Evolutionary conservation across 2,888 invertebrate species (phyloP), one percentile per base, ranked within the genome.

Genomic region (Autographa pulchrina): DNA sequence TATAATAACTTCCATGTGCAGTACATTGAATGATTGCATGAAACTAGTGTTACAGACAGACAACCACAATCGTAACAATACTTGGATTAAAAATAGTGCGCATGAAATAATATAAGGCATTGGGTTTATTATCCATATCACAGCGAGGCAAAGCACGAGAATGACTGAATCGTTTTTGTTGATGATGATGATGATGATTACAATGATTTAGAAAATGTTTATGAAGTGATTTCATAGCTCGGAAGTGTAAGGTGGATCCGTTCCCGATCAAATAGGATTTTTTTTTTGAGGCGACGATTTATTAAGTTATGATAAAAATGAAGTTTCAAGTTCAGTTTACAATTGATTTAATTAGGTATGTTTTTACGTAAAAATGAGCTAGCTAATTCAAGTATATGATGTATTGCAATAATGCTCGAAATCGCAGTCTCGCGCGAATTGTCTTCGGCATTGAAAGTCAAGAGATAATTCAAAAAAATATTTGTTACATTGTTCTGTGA

Each of bases 61-160:
- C 76, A 70, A 7, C 11, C 13, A 38, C 43, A 31, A 72, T 72
- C 73, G 72, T 76, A 75, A 84, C 83, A 74, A 66, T 74, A 80
- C 63, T 38, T 74, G 71, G 68, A 68, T 77, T 72, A 72, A 70
- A 71, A 74, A 73, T 77, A 83, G 75, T 82, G 80, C 77, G 79
- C 82, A 74, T 78, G 70, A 86, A 87, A 81, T 71, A 81, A 85
- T 81, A 84, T 87, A 91, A 91, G 90, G 90, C 90, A 88, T 85
- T 75, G 78, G 77, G 77, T 78, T 78, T 86, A 87, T 87, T 87
- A 90, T 87, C 85, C 78, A 87, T 90, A 92, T 92, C 92, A 92
- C 91, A 92, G 91, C 85, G 82, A 85, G 77, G 85, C 85, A 77
- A 85, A 85, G 65, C 75, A 75, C 68, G 71, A 72, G 73, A 35